Conservation (phyloP, 2,888 invertebrate species). For the Pseudococcus longispinus region DNA sequence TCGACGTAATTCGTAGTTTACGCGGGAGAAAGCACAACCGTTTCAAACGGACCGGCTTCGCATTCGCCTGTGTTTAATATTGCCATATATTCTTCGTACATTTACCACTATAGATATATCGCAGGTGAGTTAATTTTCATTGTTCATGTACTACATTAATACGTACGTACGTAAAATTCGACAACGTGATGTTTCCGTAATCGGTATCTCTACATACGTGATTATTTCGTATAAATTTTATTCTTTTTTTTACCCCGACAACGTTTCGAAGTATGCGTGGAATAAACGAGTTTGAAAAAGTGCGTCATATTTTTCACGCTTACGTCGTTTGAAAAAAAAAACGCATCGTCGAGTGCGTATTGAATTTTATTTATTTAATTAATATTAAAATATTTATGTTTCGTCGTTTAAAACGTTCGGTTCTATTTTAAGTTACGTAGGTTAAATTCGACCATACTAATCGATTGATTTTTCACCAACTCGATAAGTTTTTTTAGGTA, state of each 20-base stretch:
- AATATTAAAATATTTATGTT: background rate
- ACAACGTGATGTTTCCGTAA: background rate
- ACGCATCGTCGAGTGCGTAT: conserved; percentile 10
- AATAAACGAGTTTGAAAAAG: background rate
- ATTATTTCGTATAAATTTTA: background rate
- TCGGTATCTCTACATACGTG: background rate
- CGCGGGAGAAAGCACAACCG: conserved; percentile 33
- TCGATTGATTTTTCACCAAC: background rate
- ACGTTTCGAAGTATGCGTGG: background rate
- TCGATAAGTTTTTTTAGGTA: background rate
- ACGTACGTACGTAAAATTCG: background rate
- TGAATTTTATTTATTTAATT: background rate
- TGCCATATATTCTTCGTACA: background rate
- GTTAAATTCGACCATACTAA: background rate
- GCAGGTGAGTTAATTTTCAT: conserved; percentile 30
- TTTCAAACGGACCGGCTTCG: conserved; percentile 33
- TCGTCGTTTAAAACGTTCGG: background rate
- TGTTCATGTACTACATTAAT: background rate
- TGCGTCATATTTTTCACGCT: background rate
- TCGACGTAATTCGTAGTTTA: conserved; percentile 38
- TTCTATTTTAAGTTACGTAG: background rate
- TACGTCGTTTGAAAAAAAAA: background rate
- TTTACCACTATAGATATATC: background rate
- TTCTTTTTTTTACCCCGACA: background rate
- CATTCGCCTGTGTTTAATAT: background rate